Base-by-base conservation (phyloP, 2,888 invertebrate genomes). In the Chrysotoxum bicinctum region DNA sequence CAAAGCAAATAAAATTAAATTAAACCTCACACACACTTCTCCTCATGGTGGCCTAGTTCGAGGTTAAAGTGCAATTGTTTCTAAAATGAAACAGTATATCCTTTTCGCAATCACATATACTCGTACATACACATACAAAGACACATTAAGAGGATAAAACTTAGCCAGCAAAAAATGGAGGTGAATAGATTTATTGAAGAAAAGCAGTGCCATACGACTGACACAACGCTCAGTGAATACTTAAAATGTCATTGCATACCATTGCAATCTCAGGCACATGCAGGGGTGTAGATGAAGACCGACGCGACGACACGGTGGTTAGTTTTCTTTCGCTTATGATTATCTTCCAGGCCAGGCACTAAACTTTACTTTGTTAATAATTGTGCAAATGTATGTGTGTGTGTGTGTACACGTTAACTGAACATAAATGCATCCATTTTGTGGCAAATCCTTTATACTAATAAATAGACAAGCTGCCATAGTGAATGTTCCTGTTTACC, bases 211-310 rank as follows among this genome's bases (percentile, higher is more conserved):
- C 35, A 35, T 54, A 35, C 23, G 19, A 30, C 43, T 12, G 23
- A 26, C 60, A 40, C 23, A 12, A 5, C 43, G 43, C 64, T 19
- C 50, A 79, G 54, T 72, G 84, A 84, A 80, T 80, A 72, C 66
- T 37, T 66, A 80, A 84, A 66, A 84, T 76, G 80, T 73, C 80
- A 80, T 80, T 79, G 79, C 77, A 82, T 73, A 45, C 77, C 72
- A 68, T 32, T 62, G 73, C 79, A 58, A 70, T 64, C 66, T 64
- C 66, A 62, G 30, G 54, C n/a, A n/a, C n/a, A n/a, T n/a, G n/a
- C n/a, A 10, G 30, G 16, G 12, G 21, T 50, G 43, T 7, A 26
- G 43, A 9, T 72, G 60, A 40, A 14, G 12, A 37, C 9, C 35
- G 48, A 19, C 1, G 26, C 40, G 40, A 0, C 3, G 37, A 5